Evolutionary conservation across 2,888 invertebrate species (phyloP), one percentile per base, ranked within the genome.

Genomic region (Drosophila mimica): DNA sequence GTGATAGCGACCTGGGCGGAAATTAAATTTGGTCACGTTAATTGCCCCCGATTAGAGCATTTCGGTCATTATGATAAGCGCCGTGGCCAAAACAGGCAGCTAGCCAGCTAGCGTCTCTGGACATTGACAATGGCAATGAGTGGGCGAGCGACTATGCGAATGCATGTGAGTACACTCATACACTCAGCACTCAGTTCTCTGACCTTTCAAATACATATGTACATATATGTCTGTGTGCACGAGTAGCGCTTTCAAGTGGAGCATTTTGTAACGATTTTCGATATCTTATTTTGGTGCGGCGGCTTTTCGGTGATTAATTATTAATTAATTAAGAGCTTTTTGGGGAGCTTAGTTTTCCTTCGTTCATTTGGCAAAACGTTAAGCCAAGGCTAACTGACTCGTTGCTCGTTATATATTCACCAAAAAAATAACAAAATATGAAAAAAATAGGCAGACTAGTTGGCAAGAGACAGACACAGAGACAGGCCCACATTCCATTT

Each of bases 21-120:
- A 85, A 85, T 85, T 85, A 85, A 85, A 85, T 85, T 85, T 88
- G 80, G 85, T 73, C 85, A 85, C 88, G 88, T 83, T 85, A 85
- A 85, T 85, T 85, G 85, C 80, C 83, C 77, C 72, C 88, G 85
- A 85, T 88, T 85, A 85, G 86, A 83, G 79, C 81, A 73, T 88
- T 85, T 85, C 78, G 83, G 82, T 88, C 88, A 85, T 85, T 88
- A 86, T 80, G 85, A 85, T 88, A 85, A 85, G 83, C 82, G 48
- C 38, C 62, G 20, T 54, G 58, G 63, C 79, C 51, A 68, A 66
- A 31, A 20, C 34, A 20, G 17, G 11, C 34, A 36, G 49, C 49
- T 58, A 48, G 33, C 38, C 70, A 58, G 64, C 68, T 20, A 49
- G n/a, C 28, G 72, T 60, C 78, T 57, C 78, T 68, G 79, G 72